A percentile compares a stretch with the other conserved stretches of the same genome.
These are phyloP conservation scores for Aleiodes testaceus DNA, from an alignment of 2,888 invertebrate genomes.

Conservation along the genomic window DNA sequence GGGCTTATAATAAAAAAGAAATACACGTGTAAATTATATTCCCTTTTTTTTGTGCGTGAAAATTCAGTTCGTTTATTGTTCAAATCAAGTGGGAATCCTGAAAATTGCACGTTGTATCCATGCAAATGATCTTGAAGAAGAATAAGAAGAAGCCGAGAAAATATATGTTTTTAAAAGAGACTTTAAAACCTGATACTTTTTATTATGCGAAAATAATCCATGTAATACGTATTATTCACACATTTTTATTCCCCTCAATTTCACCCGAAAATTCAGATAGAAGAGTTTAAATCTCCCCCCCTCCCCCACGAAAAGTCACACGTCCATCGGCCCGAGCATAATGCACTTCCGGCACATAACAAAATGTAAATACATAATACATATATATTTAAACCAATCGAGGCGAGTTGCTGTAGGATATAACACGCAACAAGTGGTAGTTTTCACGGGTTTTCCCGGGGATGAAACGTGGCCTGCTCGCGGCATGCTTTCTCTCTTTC, in stretches of 20 bases:
- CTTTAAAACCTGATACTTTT: background rate
- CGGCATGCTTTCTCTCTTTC: conserved; percentile 31
- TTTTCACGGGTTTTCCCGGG: conserved; percentile 72
- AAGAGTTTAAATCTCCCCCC: background rate
- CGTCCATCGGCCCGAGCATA: conserved; percentile 22
- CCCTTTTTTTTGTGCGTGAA: conserved; percentile 21
- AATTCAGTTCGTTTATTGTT: too few relatives aligned
- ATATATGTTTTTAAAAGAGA: background rate
- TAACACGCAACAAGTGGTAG: conserved; percentile 72
- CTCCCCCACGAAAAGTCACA: conserved; percentile 1
- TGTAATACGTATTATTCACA: too few relatives aligned
- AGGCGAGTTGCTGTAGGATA: conserved; percentile 50
- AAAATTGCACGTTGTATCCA: background rate
- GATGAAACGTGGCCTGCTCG: conserved; percentile 63
- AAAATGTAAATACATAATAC: conserved; percentile 30
- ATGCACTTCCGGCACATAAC: conserved; percentile 26
- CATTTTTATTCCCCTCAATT: too few relatives aligned
- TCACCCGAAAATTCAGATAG: background rate
- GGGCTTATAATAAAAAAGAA: conserved; percentile 4
- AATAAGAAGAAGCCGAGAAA: background rate
- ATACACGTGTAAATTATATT: conserved; percentile 18
- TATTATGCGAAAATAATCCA: background rate
- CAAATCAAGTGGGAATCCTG: background rate
- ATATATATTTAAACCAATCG: conserved; percentile 35
- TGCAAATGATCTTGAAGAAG: background rate